phyloP scores from a whole-genome alignment of 1,140 invertebrate genomes.

The Rhagoletis zephyria region DNA sequence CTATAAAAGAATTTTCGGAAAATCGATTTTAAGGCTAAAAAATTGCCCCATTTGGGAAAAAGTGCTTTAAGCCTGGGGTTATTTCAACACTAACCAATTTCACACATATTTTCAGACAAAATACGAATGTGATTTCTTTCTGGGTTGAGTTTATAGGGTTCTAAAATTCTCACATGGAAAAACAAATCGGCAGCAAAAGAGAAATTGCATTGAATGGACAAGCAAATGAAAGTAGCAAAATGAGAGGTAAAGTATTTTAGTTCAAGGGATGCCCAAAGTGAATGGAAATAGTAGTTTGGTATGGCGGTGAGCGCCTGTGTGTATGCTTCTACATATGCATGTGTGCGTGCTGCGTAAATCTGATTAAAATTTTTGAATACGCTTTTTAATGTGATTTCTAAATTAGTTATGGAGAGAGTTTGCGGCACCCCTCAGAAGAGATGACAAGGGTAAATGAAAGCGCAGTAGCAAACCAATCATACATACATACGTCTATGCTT shows the following conservation, averaged over 20 bases:
- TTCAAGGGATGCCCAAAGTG: not conserved
- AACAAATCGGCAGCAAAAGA: not conserved
- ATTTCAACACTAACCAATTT: constrained; percentile 56
- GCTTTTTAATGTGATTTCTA: constrained; percentile 45
- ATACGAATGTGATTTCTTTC: not conserved
- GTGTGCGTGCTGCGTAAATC: not conserved
- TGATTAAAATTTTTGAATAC: constrained; percentile 49
- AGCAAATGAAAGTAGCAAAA: constrained; percentile 5
- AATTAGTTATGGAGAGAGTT: not conserved
- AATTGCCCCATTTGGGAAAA: too few species aligned
- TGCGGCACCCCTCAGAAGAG: not conserved
- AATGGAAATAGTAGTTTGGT: not conserved
- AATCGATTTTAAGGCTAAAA: too few species aligned
- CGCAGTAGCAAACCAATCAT: too few species aligned
- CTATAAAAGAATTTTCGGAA: too few species aligned
- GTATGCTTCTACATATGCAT: not conserved
- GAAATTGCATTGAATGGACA: constrained; percentile 21
- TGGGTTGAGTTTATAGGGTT: not conserved
- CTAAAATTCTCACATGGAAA: not conserved
- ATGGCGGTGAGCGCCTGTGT: not conserved
- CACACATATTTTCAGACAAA: constrained; percentile 30
- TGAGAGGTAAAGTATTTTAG: not conserved
- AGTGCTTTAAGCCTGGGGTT: constrained; percentile 56
- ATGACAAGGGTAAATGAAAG: not conserved
- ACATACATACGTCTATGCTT: too few species aligned